These are phyloP conservation scores for Dione vanillae DNA, from an alignment of 2,888 invertebrate genomes.

Conservation along the genomic window DNA sequence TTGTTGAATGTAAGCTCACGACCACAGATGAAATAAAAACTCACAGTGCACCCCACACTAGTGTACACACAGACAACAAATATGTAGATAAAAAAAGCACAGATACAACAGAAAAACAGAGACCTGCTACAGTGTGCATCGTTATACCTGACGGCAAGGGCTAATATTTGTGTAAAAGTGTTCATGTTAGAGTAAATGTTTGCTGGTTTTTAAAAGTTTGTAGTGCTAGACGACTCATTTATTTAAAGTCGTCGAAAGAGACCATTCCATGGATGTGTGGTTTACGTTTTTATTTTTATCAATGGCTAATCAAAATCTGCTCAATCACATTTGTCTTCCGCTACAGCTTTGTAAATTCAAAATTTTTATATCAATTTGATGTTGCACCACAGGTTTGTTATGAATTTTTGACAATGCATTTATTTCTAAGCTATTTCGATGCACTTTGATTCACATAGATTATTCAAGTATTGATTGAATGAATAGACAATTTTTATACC, in stretches of 20 bases:
- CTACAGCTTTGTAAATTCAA: conserved; percentile 56
- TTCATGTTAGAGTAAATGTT: conserved; percentile 39
- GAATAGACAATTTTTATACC: not conserved
- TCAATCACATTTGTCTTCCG: conserved; percentile 72
- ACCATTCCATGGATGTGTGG: conserved; percentile 45
- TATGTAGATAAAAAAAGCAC: conserved; percentile 26
- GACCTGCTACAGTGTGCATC: conserved; percentile 84
- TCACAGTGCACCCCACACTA: conserved; percentile 57
- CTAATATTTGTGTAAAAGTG: conserved; percentile 60
- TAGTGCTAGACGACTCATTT: conserved; percentile 38
- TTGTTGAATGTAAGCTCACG: conserved; percentile 79
- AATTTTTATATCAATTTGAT: conserved; percentile 19
- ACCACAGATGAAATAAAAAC: conserved; percentile 71
- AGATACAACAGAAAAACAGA: conserved; percentile 47
- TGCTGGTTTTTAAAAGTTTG: conserved; percentile 33
- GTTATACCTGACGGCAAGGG: conserved; percentile 84
- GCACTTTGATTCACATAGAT: conserved; percentile 21
- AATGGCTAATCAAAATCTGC: conserved; percentile 47
- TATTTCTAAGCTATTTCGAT: conserved; percentile 24
- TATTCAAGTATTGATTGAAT: not conserved
- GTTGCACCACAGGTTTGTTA: conserved; percentile 19
- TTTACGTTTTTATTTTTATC: conserved; percentile 34
- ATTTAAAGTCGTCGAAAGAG: conserved; percentile 36
- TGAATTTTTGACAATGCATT: conserved; percentile 31
- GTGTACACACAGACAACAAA: conserved; percentile 58